Evolutionary conservation across 2,113 vertebrate genomes (phyloP).

Genomic region (Melanotaenia duboulayi): DNA sequence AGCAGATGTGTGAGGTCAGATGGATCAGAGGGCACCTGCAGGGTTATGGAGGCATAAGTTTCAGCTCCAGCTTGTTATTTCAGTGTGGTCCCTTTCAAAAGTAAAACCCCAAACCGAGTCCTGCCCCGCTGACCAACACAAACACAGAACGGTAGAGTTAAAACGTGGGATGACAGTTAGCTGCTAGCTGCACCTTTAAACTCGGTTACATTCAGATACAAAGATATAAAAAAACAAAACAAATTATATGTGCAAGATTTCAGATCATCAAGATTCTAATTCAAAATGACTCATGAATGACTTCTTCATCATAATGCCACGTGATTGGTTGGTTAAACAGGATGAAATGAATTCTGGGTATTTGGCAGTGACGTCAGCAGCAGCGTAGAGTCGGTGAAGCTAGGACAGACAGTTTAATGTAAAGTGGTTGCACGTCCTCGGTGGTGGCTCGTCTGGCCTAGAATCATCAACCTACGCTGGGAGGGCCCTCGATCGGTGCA

Average conservation of each 20-base stretch:
- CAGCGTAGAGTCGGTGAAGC: neutral
- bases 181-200: neutral
- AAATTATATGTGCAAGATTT: constrained; percentile 42
- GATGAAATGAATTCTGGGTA: constrained; percentile 42
- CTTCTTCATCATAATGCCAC: constrained; percentile 52
- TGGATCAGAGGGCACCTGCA: too few species aligned
- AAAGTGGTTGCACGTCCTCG: neutral
- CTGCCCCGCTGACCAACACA: too few species aligned
- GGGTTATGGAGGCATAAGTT: too few species aligned
- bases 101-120: too few species aligned
- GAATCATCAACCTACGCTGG: neutral
- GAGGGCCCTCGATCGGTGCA: neutral
- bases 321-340: constrained; percentile 34
- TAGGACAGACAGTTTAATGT: constrained; percentile 2
- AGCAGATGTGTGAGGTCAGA: too few species aligned
- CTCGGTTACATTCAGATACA: constrained; percentile 41
- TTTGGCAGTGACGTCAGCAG: neutral
- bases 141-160: too few species aligned
- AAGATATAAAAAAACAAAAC: constrained; percentile 38
- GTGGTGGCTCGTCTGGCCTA: neutral
- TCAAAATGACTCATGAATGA: constrained; percentile 9
- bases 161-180: neutral
- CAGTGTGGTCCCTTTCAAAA: too few species aligned
- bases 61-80: too few species aligned
- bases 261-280: neutral